Base-by-base conservation (phyloP, 2,888 invertebrate genomes). In the Ernsta delagoae region DNA sequence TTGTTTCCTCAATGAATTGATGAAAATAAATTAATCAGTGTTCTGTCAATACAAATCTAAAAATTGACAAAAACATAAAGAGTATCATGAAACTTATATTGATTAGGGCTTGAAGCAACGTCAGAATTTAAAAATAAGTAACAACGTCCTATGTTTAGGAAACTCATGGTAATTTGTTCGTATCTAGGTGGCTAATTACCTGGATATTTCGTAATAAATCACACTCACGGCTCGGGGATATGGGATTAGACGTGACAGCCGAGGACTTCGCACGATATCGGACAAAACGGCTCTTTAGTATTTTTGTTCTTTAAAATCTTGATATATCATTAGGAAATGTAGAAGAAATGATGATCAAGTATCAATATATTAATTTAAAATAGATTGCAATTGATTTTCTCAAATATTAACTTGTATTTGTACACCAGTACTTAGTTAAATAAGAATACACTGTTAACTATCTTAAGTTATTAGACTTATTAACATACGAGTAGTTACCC, bases 201-300 rank as follows among this genome's bases (percentile, higher is more conserved):
- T 61, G 67, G 61, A 56, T 61, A 67, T 67, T 61, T 61, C 45
- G 56, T 61, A 61, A 67, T 67, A 67, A 67, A 67, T 67, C 67
- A 67, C 67, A 67, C 66, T 63, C 53, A 53, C 54, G 54, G 45
- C 34, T 36, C 53, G 43, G 60, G 54, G 60, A 67, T 43, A 34
- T 39, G 54, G 66, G 66, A 67, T 67, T 67, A 65, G 41, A 24
- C 16, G 50, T 6, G 12, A 60, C 57, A 39, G 43, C 11, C 8
- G 60, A 24, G 48, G 54, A 64, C 56, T 43, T 43, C 16, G 66
- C 8, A 9, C 12, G 41, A 54, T 53, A 39, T 41, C 12, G 66
- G 53, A 60, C 59, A 53, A 53, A 65, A 41, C 7, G 59, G 59
- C 59, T 43, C n/a, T 34, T 31, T 31, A 34, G 9, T 16, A 56